Percentiles rank a stretch among this genome's conserved stretches.
Conservation (phyloP, 2,888 invertebrate species). For the Drosophila lacicola region DNA sequence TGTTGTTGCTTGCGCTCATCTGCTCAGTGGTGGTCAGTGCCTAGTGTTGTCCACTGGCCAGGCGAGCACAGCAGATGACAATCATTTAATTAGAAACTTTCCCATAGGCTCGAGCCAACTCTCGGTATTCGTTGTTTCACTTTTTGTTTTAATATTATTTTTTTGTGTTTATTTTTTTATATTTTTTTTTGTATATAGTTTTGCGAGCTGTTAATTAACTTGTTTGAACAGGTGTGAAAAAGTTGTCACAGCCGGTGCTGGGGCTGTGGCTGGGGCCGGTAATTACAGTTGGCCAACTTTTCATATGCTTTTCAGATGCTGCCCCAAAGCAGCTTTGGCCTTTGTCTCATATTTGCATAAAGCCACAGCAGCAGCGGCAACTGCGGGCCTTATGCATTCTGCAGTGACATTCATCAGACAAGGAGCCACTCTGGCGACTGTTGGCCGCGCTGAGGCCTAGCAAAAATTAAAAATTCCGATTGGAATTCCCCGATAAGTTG, state of each 20-base stretch:
- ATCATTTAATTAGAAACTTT: constrained; percentile 85
- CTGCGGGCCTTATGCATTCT: constrained; percentile 50
- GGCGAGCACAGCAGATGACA: constrained; percentile 80
- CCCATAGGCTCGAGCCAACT: constrained; percentile 81
- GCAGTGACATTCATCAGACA: constrained; percentile 81
- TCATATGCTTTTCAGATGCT: constrained; percentile 70
- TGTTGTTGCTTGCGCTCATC: constrained; percentile 40
- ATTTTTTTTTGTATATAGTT: constrained; percentile 67
- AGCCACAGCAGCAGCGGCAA: constrained; percentile 26
- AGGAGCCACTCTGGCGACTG: constrained; percentile 44
- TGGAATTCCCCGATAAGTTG: constrained; percentile 81
- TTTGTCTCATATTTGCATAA: constrained; percentile 75
- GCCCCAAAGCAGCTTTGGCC: constrained; percentile 47
- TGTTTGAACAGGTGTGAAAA: constrained; percentile 83
- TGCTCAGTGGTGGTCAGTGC: constrained; percentile 63
- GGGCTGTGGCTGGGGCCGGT: constrained; percentile 48
- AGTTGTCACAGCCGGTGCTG: constrained; percentile 65
- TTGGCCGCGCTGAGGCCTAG: constrained; percentile 53
- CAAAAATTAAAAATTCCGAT: constrained; percentile 83
- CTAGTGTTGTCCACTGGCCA: constrained; percentile 54
- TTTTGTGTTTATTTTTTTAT: constrained; percentile 30
- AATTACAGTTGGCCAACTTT: constrained; percentile 81
- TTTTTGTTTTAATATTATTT: constrained; percentile 46
- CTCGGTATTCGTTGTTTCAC: constrained; percentile 51
- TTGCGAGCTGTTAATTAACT: constrained; percentile 82